Evolutionary conservation across 2,113 vertebrate genomes (phyloP), one percentile per base, ranked within the genome.

Genomic region (Pyxicephalus adspersus): DNA sequence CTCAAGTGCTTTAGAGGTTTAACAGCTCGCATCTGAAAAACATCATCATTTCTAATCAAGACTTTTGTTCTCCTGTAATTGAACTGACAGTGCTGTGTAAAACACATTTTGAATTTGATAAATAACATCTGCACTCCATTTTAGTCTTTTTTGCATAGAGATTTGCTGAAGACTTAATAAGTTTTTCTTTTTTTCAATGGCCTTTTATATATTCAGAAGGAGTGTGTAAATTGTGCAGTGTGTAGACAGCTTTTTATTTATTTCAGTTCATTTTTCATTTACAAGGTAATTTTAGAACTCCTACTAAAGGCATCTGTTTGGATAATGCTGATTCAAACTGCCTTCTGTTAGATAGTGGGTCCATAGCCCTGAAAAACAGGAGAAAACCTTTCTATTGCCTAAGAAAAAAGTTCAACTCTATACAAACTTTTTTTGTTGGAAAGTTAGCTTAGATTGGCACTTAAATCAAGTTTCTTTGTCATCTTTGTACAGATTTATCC

Each of bases 21-120:
- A 54, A 74, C 29, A 55, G 50, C 28, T 16, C 22, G 2, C 28
- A 74, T 74, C 79, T 65, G 50, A 81, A 81, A 68, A 81, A 73
- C 70, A 64, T 81, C 79, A 81, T 81, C 50, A 81, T 74, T 81
- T 81, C 68, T 81, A 81, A 81, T 81, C 79, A 81, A 74, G 79
- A 81, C 68, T 73, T 81, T 81, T 81, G 68, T 81, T 74, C 68
- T 22, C 25, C 68, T 81, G 68, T 73, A 81, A 81, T 65, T 81
- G 79, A 81, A 74, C 79, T 81, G 79, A 73, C 79, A 74, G n/a
- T 34, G 26, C 29, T 57, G 60, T 64, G 60, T 81, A 81, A 81
- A 64, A 81, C 79, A 55, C 79, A 34, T 64, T 60, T 34, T 57
- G 68, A 65, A 81, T 81, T 20, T 73, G 79, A 81, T 74, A 65